Evolutionary conservation across 2,797 vertebrate species (phyloP), one percentile per base, ranked within the genome.

Genomic region (Streptopelia turtur): DNA sequence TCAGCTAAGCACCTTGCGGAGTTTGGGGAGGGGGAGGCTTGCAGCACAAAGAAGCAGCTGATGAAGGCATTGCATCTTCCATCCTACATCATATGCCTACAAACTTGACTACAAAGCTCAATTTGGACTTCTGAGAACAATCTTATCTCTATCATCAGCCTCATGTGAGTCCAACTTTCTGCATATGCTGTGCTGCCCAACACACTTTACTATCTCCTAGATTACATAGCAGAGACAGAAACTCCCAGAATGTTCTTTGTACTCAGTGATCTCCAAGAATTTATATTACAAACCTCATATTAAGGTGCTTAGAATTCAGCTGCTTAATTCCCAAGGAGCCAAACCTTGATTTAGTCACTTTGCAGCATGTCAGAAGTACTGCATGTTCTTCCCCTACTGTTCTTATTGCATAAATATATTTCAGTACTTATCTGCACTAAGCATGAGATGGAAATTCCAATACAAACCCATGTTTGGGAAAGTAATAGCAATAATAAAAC

Each of bases 331-430:
- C 72, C 80, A 90, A 92, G 65, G 41, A 90, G 31, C 6, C 49
- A 80, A 88, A 96, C 70, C 45, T 57, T 87, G 80, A 90, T 90
- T 88, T 93, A 86, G 72, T 56, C 37, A 78, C 80, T 81, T 84
- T 52, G 81, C 65, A 82, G 30, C 3, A 3, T 31, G 63, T 57
- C 74, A 88, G 68, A 91, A 83, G 6, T 45, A 82, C 5, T 89
- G 37, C 8, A 79, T 37, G 55, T 72, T 69, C 64, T 84, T 60
- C 41, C 18, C 30, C 82, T 49, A 84, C 25, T 53, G 11, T 47
- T 90, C 49, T 90, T 70, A 68, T 16, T 68, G 45, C 39, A 84
- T 49, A 92, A 82, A 87, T 61, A 35, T 49, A 89, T 75, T 81
- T 83, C 28, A 33, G 28, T 45, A 91, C 18, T 63, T 85, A 80